Conservation (phyloP, 2,797 vertebrate genomes). For the Pseudochirops corinnae region DNA sequence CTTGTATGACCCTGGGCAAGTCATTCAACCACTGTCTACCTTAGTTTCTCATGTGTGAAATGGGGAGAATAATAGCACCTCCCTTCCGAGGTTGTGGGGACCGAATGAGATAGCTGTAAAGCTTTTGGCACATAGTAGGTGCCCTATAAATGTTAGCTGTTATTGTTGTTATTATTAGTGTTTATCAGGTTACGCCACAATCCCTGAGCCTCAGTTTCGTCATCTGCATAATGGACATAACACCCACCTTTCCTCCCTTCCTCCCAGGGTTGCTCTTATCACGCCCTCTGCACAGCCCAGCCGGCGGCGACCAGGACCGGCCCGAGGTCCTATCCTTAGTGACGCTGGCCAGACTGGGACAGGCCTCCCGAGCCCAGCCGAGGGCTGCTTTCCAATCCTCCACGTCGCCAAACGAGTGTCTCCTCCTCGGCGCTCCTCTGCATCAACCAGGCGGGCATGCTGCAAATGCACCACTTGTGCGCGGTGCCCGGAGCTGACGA, state of each 20-base stretch:
- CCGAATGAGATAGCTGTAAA: too few species aligned
- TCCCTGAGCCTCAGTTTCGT: too few species aligned
- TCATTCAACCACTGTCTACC: too few species aligned
- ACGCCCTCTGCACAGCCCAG: background rate
- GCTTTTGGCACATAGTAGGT: background rate
- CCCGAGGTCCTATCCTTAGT: background rate
- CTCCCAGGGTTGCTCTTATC: background rate
- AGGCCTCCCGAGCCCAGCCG: background rate
- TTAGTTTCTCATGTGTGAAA: too few species aligned
- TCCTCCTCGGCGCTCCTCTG: background rate
- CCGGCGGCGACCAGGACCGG: background rate
- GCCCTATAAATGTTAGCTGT: background rate
- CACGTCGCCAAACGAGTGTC: background rate
- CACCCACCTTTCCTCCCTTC: background rate
- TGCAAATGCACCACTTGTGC: background rate
- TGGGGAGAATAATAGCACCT: too few species aligned
- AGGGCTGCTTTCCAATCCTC: background rate
- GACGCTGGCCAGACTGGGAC: background rate
- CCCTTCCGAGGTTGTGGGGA: too few species aligned
- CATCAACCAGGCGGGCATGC: fast-evolving
- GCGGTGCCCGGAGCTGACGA: background rate
- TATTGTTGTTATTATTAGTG: background rate
- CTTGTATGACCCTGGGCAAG: too few species aligned
- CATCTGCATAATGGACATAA: too few species aligned
- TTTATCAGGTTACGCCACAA: too few species aligned